Percentiles rank a stretch among this genome's conserved stretches.
These are phyloP conservation scores for Cyaniris semiargus DNA, from an alignment of 2,888 invertebrate species.

Conservation along the genomic window DNA sequence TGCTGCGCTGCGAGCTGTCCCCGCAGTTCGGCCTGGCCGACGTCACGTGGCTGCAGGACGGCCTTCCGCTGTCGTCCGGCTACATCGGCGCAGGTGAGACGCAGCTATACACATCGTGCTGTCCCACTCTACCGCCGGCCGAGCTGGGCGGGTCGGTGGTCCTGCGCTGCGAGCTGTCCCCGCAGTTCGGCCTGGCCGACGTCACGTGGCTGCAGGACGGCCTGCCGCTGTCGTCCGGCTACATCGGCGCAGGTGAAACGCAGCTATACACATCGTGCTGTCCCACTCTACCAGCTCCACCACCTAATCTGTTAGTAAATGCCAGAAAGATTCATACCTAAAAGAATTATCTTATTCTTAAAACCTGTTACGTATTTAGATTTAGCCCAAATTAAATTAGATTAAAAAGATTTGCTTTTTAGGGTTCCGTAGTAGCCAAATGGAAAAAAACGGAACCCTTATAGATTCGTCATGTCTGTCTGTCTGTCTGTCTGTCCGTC, in stretches of 20 bases:
- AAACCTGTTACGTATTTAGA: no score
- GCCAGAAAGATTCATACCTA: no score
- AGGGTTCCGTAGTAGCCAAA: not conserved
- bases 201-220: constrained; percentile 73
- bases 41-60: constrained; percentile 71
- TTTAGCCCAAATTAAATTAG: no score
- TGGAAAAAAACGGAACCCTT: no score
- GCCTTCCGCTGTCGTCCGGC: constrained; percentile 63
- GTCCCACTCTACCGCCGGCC: constrained; percentile 49
- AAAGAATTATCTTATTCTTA: no score
- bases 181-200: constrained; percentile 65
- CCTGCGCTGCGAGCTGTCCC: constrained; percentile 66
- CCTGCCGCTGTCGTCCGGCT: constrained; percentile 63
- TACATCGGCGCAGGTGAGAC: constrained; percentile 64
- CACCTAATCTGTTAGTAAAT: no score
- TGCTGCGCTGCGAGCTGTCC: constrained; percentile 67
- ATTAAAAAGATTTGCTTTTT: no score
- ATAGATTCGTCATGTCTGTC: no score
- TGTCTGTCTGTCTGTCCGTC: no score
- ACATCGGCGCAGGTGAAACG: constrained; percentile 61
- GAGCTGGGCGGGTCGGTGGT: constrained; percentile 66
- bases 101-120: not conserved
- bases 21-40: constrained; percentile 66
- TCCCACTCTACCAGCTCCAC: not conserved
- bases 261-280: not conserved